Evolutionary conservation across 1,140 invertebrate species (phyloP), one percentile per base, ranked within the genome.

Genomic region (Mizuhopecten yessoensis): DNA sequence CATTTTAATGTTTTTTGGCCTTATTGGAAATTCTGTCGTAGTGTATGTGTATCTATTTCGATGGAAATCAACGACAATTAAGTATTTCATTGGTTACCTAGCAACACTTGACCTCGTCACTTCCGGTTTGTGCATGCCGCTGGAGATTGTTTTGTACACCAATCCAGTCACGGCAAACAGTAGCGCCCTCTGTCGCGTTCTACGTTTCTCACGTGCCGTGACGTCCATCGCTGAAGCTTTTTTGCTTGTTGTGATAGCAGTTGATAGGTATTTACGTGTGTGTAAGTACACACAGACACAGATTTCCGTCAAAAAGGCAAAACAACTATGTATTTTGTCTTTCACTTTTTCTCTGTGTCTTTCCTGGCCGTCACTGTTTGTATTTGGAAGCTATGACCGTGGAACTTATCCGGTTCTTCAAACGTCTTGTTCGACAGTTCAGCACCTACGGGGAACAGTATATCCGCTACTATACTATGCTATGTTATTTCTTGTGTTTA

Each of bases 1-100:
- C 34, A 11, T 91, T 15, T 87, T 92, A 20, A 92, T 92, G 92
- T 39, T 45, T 7, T 89, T 88, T 15, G 92, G 92, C 0, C 34
- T 91, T 29, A 75, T 92, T 45, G 92, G 92, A 15, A 92, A 92
- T 86, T 23, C 49, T 29, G 34, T 89, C 7, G 92, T 92, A 0
- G 89, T 88, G 33, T 92, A 92, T 42, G 89, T 92, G 17, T 92
- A 90, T 33, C 34, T 91, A 23, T 34, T 45, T 45, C 89, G 86
- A 42, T 92, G 92, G 92, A 90, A 90, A 34, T 34, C 75, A 86
- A 92, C 42, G 34, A 88, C 90, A 20, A 86, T 92, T 0, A 91
- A 92, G 86, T 92, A 92, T 57, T 92, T 91, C 23, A 91, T 92
- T 49, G 92, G 92, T 86, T 87, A 11, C 33, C 49, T 92, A 33